A percentile compares a stretch with the other conserved stretches of the same genome.
Evolutionary conservation across 2,113 vertebrate genomes (phyloP).

Genomic region (Irena cyanogastra): DNA sequence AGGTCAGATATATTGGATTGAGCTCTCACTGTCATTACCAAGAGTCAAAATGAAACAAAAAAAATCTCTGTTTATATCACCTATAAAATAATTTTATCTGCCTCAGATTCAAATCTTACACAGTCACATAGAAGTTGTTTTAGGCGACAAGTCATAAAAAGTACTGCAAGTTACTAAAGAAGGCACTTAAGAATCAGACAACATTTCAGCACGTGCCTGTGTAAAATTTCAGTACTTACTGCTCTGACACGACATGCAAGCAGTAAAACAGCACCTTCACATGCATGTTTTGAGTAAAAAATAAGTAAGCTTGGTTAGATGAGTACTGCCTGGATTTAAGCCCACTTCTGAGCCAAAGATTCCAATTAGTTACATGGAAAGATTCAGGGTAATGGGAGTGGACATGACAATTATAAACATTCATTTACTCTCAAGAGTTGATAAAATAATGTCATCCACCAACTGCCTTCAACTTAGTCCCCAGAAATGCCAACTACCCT

Average conservation of each 20-base stretch:
- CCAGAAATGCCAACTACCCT: neutral
- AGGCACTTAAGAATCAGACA: neutral
- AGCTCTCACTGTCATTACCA: neutral
- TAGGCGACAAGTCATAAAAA: neutral
- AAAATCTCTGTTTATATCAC: neutral
- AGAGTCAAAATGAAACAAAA: neutral
- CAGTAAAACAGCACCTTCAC: neutral
- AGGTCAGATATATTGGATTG: neutral
- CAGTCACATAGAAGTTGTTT: neutral
- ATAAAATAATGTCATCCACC: neutral
- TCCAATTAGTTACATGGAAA: neutral
- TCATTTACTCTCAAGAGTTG: neutral
- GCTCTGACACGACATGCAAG: neutral
- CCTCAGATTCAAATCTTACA: neutral
- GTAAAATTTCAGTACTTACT: neutral
- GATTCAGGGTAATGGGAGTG: neutral
- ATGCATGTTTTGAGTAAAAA: neutral
- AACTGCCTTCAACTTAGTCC: neutral
- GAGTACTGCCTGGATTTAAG: neutral
- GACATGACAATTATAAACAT: neutral
- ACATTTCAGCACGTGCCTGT: neutral
- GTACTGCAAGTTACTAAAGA: neutral
- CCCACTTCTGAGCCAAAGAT: neutral
- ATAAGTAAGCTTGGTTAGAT: neutral
- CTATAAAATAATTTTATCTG: neutral